Conservation (phyloP, 92 coral and sea anemone species). For the Galaxea fascicularis region DNA sequence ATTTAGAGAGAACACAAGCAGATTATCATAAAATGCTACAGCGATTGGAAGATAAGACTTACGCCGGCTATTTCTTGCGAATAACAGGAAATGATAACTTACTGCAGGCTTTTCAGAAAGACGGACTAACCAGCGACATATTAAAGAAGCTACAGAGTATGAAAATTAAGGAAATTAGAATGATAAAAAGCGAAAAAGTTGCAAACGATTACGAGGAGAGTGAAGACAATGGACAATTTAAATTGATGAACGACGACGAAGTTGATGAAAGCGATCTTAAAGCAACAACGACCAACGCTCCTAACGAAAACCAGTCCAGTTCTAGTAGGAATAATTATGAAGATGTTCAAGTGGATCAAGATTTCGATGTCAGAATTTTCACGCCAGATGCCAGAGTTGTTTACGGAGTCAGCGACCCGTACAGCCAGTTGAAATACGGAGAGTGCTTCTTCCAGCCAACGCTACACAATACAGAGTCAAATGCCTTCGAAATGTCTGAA, state of each 20-base stretch:
- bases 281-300: constrained; percentile 15
- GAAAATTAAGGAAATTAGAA: constrained; percentile 34
- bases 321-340: neutral
- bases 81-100: constrained; percentile 57
- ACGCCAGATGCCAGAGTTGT: constrained; percentile 79
- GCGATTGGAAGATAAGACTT: constrained; percentile 64
- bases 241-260: neutral
- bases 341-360: neutral
- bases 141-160: constrained; percentile 18
- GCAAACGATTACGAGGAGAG: neutral
- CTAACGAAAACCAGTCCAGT: neutral
- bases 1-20: constrained; percentile 48
- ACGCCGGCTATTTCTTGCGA: constrained; percentile 66
- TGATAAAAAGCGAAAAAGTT: constrained; percentile 18
- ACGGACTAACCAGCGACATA: constrained; percentile 38
- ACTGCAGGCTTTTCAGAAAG: constrained; percentile 43
- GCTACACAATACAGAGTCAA: constrained; percentile 42
- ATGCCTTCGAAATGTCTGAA: constrained; percentile 41
- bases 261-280: neutral
- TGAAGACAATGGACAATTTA: neutral
- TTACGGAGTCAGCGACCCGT: constrained; percentile 73
- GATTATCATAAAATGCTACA: constrained; percentile 56
- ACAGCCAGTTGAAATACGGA: constrained; percentile 58
- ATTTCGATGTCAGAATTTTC: constrained; percentile 47
- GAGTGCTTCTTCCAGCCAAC: constrained; percentile 81